phyloP scores from a whole-genome alignment of 30 jellyfish, hydroid and myxozoan genomes.

The Aurelia sp. region DNA sequence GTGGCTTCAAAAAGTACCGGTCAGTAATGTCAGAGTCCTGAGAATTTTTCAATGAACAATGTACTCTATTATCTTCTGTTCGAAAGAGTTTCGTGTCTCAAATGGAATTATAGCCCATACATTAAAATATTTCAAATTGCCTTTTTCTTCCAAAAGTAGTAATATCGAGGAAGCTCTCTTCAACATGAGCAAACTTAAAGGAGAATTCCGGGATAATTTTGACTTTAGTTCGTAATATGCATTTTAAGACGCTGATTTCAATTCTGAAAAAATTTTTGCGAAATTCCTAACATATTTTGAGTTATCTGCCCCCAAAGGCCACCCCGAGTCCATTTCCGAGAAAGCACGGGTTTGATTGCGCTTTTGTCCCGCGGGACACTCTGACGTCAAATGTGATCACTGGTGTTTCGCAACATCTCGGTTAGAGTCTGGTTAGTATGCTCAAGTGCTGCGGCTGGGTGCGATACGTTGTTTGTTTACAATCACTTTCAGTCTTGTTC shows the following conservation, averaged over 20 bases:
- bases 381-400: conserved; percentile 17
- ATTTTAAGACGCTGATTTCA: not conserved
- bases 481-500: not conserved
- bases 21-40: too few species aligned
- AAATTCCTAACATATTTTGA: not conserved
- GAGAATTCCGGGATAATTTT: conserved; percentile 7
- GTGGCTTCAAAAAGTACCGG: too few species aligned
- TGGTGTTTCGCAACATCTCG: not conserved
- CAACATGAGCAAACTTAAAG: too few species aligned
- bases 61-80: too few species aligned
- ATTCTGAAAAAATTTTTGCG: not conserved
- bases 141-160: too few species aligned
- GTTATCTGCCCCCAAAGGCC: not conserved
- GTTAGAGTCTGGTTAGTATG: too few species aligned
- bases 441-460: conserved; percentile 2
- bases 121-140: too few species aligned
- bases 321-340: not conserved
- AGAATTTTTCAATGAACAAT: too few species aligned
- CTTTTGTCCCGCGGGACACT: conserved; percentile 1
- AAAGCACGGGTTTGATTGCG: conserved; percentile 24
- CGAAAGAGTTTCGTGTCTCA: too few species aligned
- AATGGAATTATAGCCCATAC: too few species aligned
- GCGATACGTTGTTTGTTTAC: not conserved
- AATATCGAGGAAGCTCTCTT: too few species aligned
- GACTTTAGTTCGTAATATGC: not conserved